These are phyloP conservation scores for Echinops telfairi DNA, from an alignment of 2,113 vertebrate species.

Conservation along the genomic window DNA sequence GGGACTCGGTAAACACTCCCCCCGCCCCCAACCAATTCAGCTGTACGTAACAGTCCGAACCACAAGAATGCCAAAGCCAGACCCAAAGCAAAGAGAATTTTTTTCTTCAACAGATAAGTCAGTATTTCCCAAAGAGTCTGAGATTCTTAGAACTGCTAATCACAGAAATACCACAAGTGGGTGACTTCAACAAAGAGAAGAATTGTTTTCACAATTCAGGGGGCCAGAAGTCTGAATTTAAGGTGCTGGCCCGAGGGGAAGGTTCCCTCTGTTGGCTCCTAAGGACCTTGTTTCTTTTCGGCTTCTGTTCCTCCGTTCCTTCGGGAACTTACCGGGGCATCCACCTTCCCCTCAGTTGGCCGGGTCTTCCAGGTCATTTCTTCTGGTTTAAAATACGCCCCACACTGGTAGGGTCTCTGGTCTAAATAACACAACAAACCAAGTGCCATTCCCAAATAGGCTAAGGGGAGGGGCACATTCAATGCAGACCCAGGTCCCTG, in stretches of 20 bases:
- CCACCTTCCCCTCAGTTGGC: not conserved
- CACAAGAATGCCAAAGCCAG: not conserved
- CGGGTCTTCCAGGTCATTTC: not conserved
- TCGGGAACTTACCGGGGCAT: not conserved
- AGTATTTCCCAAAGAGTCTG: not conserved
- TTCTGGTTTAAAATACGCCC: not conserved
- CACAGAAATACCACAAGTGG: not conserved
- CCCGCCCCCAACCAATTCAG: no score
- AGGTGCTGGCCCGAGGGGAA: not conserved
- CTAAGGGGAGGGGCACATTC: not conserved
- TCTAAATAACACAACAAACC: not conserved
- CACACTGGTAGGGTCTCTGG: not conserved
- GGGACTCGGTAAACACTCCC: not conserved
- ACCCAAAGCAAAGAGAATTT: not conserved
- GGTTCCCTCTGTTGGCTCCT: not conserved
- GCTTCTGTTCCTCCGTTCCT: not conserved
- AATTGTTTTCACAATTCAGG: not conserved
- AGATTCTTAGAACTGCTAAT: not conserved
- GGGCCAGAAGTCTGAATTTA: not conserved
- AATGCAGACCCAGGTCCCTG: not conserved
- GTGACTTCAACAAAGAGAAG: not conserved
- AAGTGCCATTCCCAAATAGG: not conserved
- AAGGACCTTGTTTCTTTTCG: not conserved
- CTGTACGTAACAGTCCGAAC: not conserved
- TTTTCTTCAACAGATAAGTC: not conserved